phyloP scores from a whole-genome alignment of 2,797 vertebrate genomes.

The Sebastes taczanowskii region DNA sequence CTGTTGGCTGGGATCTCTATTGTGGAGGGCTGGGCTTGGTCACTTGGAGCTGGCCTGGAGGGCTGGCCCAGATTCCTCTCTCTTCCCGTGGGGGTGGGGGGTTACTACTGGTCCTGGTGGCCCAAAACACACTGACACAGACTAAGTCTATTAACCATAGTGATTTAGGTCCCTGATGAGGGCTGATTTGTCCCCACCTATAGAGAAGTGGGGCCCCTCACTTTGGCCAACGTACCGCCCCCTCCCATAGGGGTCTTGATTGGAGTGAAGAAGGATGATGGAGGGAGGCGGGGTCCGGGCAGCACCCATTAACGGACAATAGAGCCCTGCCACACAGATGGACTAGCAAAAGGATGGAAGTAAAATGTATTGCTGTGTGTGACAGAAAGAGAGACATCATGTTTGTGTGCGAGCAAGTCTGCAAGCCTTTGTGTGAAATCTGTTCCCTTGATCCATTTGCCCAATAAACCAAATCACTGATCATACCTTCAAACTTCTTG shows the following conservation, averaged over 20 bases:
- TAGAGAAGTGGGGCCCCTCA: slow-evolving; percentile 45
- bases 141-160: slow-evolving; percentile 49
- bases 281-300: slow-evolving; percentile 12
- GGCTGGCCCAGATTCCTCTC: slow-evolving; percentile 39
- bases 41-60: slow-evolving; percentile 20
- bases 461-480: slow-evolving; percentile 21
- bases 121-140: slow-evolving; percentile 38
- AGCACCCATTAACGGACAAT: slow-evolving; percentile 40
- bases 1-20: slow-evolving; percentile 47
- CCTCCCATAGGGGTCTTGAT: slow-evolving; percentile 16
- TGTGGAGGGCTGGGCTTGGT: slow-evolving; percentile 41
- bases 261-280: slow-evolving; percentile 21
- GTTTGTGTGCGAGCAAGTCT: neutral
- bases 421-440: slow-evolving; percentile 11
- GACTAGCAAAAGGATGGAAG: neutral
- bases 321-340: slow-evolving; percentile 1
- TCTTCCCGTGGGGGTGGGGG: neutral
- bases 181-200: slow-evolving; percentile 60
- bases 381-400: neutral
- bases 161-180: slow-evolving; percentile 65
- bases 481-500: slow-evolving; percentile 22
- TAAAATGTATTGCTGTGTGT: slow-evolving; percentile 4
- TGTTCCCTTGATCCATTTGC: neutral
- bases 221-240: slow-evolving; percentile 38
- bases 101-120: slow-evolving; percentile 33